phyloP scores from a whole-genome alignment of 1,140 invertebrate species.

The Trigoniulus corallinus region DNA sequence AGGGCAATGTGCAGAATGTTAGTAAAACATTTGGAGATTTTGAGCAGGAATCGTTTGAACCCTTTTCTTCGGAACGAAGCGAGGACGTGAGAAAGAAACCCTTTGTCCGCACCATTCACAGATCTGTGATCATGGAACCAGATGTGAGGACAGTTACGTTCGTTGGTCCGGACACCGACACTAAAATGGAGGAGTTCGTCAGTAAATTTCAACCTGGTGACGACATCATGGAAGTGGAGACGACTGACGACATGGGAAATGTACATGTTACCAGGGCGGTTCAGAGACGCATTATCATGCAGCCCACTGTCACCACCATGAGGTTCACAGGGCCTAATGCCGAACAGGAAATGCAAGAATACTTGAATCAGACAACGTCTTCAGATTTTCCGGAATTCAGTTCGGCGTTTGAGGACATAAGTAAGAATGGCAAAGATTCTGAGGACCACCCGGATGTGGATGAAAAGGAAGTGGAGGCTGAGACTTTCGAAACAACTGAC shows the following conservation, averaged over 20 bases:
- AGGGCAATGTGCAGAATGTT: background rate
- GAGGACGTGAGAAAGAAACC: slow-evolving; percentile 5
- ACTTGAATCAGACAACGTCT: slow-evolving; percentile 12
- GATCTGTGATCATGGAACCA: slow-evolving; percentile 31
- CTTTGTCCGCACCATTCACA: slow-evolving; percentile 24
- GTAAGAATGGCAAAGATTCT: background rate
- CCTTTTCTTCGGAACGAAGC: background rate
- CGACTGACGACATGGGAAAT: slow-evolving; percentile 32
- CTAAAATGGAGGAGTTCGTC: slow-evolving; percentile 31
- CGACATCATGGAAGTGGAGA: slow-evolving; percentile 29
- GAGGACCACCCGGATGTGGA: background rate
- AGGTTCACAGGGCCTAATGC: slow-evolving; percentile 13
- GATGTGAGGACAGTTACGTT: slow-evolving; percentile 37
- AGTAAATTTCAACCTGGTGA: slow-evolving; percentile 33
- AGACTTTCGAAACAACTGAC: slow-evolving; percentile 2
- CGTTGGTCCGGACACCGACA: slow-evolving; percentile 31
- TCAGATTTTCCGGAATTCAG: slow-evolving; percentile 7
- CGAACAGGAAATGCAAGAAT: slow-evolving; percentile 14
- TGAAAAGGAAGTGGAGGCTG: background rate
- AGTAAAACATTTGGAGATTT: background rate
- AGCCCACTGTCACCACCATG: slow-evolving; percentile 15
- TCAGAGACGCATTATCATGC: slow-evolving; percentile 30
- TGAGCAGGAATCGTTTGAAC: background rate
- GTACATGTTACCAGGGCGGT: slow-evolving; percentile 32
- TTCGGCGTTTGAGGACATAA: background rate